Percentiles rank a stretch among this genome's conserved stretches.
Conservation (phyloP, 2,888 invertebrate species). For the Neria commutata region DNA sequence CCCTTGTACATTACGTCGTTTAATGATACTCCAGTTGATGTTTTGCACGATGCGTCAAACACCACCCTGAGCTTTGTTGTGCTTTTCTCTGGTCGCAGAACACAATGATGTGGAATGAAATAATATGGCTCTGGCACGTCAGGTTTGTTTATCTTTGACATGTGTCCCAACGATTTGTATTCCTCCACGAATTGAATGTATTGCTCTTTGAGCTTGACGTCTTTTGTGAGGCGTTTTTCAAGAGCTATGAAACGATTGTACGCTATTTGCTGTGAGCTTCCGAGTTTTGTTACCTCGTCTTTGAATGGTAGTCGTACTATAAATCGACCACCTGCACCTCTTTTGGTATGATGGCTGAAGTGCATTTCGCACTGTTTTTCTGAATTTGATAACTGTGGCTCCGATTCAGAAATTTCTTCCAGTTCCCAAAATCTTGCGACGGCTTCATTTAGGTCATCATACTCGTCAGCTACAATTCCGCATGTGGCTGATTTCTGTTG, state of each 20-base stretch:
- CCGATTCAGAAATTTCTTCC: too few relatives aligned
- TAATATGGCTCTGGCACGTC: too few relatives aligned
- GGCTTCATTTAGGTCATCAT: too few relatives aligned
- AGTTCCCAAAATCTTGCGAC: too few relatives aligned
- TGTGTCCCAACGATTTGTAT: constrained; percentile 16
- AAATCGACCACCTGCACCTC: constrained; percentile 13
- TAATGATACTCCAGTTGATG: neutral
- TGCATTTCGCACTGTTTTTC: constrained; percentile 24
- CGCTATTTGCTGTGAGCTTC: constrained; percentile 9
- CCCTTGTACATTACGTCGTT: constrained; percentile 15
- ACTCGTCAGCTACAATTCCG: too few relatives aligned
- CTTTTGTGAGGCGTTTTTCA: constrained; percentile 14
- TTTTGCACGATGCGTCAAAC: constrained; percentile 1
- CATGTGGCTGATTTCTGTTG: too few relatives aligned
- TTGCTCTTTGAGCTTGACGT: constrained; percentile 2
- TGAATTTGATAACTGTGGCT: too few relatives aligned
- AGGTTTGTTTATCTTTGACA: constrained; percentile 7
- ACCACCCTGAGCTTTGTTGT: neutral
- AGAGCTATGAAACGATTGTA: constrained; percentile 6
- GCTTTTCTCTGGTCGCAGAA: neutral
- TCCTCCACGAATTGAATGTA: constrained; percentile 21
- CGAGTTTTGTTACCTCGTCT: neutral
- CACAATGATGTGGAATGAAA: constrained; percentile 3
- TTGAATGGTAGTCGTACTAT: constrained; percentile 21
- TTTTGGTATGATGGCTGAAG: constrained; percentile 8